Evolutionary conservation across 2,113 vertebrate species (phyloP).

Genomic region (Micromys minutus): DNA sequence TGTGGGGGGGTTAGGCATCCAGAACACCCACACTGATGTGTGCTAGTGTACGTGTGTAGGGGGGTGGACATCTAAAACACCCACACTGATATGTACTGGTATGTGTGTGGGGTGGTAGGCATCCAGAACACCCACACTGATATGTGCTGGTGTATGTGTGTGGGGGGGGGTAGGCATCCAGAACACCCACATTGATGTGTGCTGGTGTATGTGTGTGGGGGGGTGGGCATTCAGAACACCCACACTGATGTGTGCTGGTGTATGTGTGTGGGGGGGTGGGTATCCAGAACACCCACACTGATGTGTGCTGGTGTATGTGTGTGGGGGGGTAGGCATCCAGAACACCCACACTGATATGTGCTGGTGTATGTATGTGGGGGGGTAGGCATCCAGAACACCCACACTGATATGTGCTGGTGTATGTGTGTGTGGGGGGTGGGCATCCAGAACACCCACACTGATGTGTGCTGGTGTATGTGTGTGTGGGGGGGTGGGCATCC

Average conservation of each 20-base stretch:
- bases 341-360: neutral
- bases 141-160: neutral
- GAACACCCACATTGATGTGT: neutral
- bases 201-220: neutral
- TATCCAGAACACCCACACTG: too few species aligned
- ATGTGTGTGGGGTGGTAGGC: neutral
- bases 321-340: too few species aligned
- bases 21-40: neutral
- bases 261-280: neutral
- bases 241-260: neutral
- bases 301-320: neutral
- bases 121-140: too few species aligned
- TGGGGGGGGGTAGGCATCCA: too few species aligned
- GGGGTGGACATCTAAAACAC: neutral
- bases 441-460: too few species aligned
- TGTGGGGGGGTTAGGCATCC: neutral
- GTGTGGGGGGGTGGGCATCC: neutral
- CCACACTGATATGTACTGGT: neutral
- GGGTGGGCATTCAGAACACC: neutral
- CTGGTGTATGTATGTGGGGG: neutral
- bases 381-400: too few species aligned
- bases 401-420: neutral
- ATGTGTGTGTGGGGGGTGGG: neutral
- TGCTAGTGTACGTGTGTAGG: neutral
- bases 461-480: neutral